These are phyloP conservation scores for Campopleginae sp. DNA, from an alignment of 2,888 invertebrate genomes.

Conservation along the genomic window DNA sequence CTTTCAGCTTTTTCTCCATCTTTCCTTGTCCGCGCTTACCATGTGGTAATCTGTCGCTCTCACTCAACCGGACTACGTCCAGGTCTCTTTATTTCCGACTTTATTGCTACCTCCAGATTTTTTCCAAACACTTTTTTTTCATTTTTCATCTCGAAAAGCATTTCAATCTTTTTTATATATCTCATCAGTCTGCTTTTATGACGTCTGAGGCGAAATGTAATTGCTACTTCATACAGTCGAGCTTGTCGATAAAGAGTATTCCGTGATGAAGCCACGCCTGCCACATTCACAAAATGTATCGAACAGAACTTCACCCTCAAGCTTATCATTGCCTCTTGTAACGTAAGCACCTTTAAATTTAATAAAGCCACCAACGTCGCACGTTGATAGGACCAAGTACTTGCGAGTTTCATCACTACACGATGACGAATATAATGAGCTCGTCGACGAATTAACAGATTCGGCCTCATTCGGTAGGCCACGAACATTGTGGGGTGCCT, in stretches of 20 bases:
- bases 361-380: not conserved
- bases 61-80: conserved; percentile 17
- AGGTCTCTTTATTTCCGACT: conserved; percentile 23
- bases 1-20: conserved; percentile 12
- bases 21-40: not conserved
- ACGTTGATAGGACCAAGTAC: not conserved
- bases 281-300: not conserved
- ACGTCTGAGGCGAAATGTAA: not conserved
- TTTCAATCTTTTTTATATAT: not conserved
- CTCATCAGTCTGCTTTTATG: not conserved
- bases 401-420: not conserved
- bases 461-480: conserved; percentile 14
- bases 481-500: conserved; percentile 13
- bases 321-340: not conserved
- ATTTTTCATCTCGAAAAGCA: not conserved
- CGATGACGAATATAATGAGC: conserved; percentile 35
- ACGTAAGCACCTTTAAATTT: not conserved
- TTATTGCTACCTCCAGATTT: conserved; percentile 28
- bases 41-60: conserved; percentile 23
- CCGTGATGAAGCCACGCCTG: not conserved
- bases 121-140: conserved; percentile 23
- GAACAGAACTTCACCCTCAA: not conserved
- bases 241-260: not conserved
- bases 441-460: conserved; percentile 54
- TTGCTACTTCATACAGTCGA: not conserved